Evolutionary conservation across 2,888 invertebrate species (phyloP), one percentile per base, ranked within the genome.

Genomic region (Dryocosmus kuriphilus): DNA sequence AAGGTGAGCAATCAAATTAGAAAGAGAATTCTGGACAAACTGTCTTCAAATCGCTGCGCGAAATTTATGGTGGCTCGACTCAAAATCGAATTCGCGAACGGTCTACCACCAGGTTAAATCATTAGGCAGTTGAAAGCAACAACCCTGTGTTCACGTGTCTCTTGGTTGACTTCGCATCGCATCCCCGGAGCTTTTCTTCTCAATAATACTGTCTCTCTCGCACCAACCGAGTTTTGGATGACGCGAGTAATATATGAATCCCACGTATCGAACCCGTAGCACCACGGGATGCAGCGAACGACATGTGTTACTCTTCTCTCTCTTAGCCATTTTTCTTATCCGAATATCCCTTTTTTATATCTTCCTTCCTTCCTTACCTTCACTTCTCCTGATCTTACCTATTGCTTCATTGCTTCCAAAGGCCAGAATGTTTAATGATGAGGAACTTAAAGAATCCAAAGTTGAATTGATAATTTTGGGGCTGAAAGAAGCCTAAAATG

Each of bases 191-290:
- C 24, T 83, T 82, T 81, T 84, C 80, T 84, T 80, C 84, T 71
- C 71, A 46, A 76, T 82, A 51, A 57, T 62, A 74, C 27, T 79
- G 30, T 82, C 84, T 63, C 80, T 67, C 77, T 82, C 79, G 77
- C 82, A 79, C 80, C 79, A 81, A 75, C 79, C 80, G 75, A 82
- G 76, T 84, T 84, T 89, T 83, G 88, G 87, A 83, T 85, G 81
- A 85, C 86, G 85, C 86, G 87, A 84, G 86, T 89, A 90, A 90
- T 90, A 90, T 89, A 90, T 88, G 89, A 90, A 90, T 90, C 90
- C 89, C 89, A 91, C 90, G 90, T 89, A 90, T 88, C 88, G 89
- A 88, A 88, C 85, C 86, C 88, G 85, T 82, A 84, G 87, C 90
- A 86, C 91, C 84, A 85, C 90, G 90, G 91, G 91, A 85, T 89